phyloP scores from a whole-genome alignment of 2,888 invertebrate species.

The Cantharis lateralis region DNA sequence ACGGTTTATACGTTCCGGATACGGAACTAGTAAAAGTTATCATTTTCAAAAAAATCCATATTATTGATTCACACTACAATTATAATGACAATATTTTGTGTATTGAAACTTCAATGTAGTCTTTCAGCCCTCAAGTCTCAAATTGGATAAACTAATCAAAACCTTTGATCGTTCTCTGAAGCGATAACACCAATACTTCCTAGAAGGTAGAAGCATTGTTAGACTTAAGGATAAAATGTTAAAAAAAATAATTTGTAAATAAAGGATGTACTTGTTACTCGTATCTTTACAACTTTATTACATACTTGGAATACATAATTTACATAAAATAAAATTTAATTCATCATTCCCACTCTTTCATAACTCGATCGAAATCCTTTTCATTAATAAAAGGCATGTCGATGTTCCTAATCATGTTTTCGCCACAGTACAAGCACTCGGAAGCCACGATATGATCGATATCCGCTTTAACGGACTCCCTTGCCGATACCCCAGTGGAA shows the following conservation, averaged over 20 bases:
- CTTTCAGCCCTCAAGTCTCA: neutral
- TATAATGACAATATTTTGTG: neutral
- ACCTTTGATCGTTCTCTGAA: neutral
- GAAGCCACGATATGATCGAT: constrained; percentile 88
- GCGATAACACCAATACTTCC: constrained; percentile 9
- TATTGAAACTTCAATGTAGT: neutral
- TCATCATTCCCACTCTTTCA: constrained; percentile 82
- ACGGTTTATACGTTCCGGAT: no score
- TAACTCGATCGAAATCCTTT: constrained; percentile 79
- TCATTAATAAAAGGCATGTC: constrained; percentile 87
- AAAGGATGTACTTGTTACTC: constrained; percentile 12
- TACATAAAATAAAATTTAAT: neutral
- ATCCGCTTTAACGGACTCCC: constrained; percentile 75
- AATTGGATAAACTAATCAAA: neutral
- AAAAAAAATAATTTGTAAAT: constrained; percentile 7
- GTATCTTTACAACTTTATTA: neutral
- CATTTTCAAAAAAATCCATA: neutral
- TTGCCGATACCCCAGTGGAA: constrained; percentile 60
- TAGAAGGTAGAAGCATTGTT: constrained; percentile 5
- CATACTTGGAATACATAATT: neutral
- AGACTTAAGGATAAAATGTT: constrained; percentile 3
- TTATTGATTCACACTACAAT: neutral
- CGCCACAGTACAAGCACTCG: constrained; percentile 93
- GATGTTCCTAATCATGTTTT: constrained; percentile 87
- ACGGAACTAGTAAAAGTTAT: no score